Base-by-base conservation (phyloP, 2,888 invertebrate species). In the Caenorhabditis sp. region DNA sequence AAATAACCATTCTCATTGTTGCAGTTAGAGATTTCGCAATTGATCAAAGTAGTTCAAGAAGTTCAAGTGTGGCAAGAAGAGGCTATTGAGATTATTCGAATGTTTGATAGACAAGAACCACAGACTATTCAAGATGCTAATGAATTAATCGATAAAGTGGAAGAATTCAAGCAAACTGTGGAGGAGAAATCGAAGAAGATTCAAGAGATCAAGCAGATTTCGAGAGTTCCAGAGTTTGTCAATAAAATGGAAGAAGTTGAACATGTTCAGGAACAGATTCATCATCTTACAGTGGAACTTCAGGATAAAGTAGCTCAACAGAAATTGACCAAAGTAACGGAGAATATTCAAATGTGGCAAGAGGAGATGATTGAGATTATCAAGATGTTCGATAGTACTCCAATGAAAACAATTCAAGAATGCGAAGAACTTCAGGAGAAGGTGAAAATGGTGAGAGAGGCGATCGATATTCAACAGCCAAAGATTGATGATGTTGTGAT, bases 1-100 rank as follows among this genome's bases (percentile, higher is more conserved):
- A 58, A 27, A 8, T n/a, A 27, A 8, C 10, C 2, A 23, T 23
- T 20, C 2, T 23, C 5, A 53, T 20, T 20, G 7, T 67, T 56
- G 17, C 50, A 73, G 61, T 23, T 74, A 10, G 69, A 73, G 21
- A 36, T 71, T 2, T 61, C 67, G 4, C 70, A 70, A 27, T 59
- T 76, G 52, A 59, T 75, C 20, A 64, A 67, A n/a, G 73, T 73
- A 0, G 73, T 80, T 14, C 76, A 83, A 50, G 80, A 80, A 56
- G 71, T 83, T 59, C 77, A 81, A 38, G 80, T 77, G 77, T 80
- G 80, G 83, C 81, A 83, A 25, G 81, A 80, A 36, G 80, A 82
- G 43, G 73, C 73, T 0, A 64, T 81, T 23, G 81, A 81, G 50
- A 81, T 77, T 12, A 77, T 82, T 56, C 61, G 79, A 49, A 65